Base-by-base conservation (phyloP, 2,888 invertebrate species). In the Anticlea derivata region DNA sequence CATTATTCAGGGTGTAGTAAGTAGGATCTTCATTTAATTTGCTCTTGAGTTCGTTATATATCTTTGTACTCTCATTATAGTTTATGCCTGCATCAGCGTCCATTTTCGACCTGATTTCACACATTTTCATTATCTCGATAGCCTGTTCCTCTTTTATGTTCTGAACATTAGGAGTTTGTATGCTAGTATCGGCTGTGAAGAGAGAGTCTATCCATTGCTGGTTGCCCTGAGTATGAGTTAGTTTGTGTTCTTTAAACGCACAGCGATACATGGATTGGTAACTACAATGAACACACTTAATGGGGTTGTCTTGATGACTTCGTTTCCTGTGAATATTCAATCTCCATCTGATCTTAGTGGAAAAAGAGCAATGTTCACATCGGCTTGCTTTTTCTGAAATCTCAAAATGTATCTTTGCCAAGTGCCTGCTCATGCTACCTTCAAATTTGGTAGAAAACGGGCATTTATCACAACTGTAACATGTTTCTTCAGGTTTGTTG, bases 401-500 rank as follows among this genome's bases (percentile, higher is more conserved):
- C 26, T 78, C 79, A 7, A 80, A 78, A 38, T 85, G 85, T 37
- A 82, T 78, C 52, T 80, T 78, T 0, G 81, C 78, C 5, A 85
- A 51, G 61, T 85, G 85, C 10, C 83, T 72, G 0, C 70, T 66
- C 0, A 85, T 82, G 46, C 82, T 82, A 0, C 85, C 85, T 50
- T 83, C 79, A 17, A 68, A 79, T 35, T 74, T 76, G 0, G 84
- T 83, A 0, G 69, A 65, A 35, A 82, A 85, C 0, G 80, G 73
- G 11, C 85, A 84, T 27, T 83, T 80, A 26, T 84, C 83, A 24
- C 85, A 85, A 27, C 74, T 70, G 24, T 63, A 76, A 1, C 61
- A 54, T 0, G 56, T 7, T 5, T n/a, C 46, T 0, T 61, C 62
- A 2, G 61, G 44, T 5, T 70, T 63, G 0, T 58, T 63, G 13